Evolutionary conservation across 2,797 vertebrate genomes (phyloP), one percentile per base, ranked within the genome.

Genomic region (Ciconia nigra): DNA sequence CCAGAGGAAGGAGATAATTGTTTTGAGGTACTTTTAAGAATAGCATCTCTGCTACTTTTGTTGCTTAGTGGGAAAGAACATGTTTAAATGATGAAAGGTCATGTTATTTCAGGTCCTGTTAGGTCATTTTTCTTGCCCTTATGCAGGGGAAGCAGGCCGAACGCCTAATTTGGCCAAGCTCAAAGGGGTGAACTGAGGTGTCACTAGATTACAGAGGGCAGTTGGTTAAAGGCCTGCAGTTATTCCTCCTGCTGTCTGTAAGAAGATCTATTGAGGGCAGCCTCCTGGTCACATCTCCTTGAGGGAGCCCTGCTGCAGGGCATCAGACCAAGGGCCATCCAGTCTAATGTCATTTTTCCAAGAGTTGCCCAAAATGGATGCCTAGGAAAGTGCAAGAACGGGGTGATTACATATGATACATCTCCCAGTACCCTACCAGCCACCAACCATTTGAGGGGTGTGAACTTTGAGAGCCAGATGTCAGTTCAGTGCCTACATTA

Each of bases 371-470:
- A 26, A 57, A 83, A 51, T 7, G 15, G n/a, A 10, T 41, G 24
- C 59, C 28, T 7, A 26, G 47, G 52, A 20, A 52, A 24, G 67
- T 18, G 37, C 72, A 71, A 51, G 44, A 83, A n/a, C 13, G 13
- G 31, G 0, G 3, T 41, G 11, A 39, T 41, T 39, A 11, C 15
- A 3, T 13, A 17, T 0, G 2, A 42, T 42, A 5, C 25, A 12
- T 44, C 39, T 77, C n/a, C 87, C 54, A 62, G 46, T 26, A 46
- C 46, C 63, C 44, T 61, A n/a, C 47, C 58, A 19, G 63, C 11
- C 65, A 59, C 70, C 41, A 66, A 0, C 29, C 70, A 5, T 24
- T 57, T 21, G 42, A 78, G 25, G 55, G 18, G 7, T 66, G 59
- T 1, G 6, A n/a, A 41, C 28, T 58, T 41, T 1, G 11, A 42